Percentiles rank a stretch among this genome's conserved stretches.
Conservation (phyloP, 2,797 vertebrate genomes). For the Artibeus lituratus region DNA sequence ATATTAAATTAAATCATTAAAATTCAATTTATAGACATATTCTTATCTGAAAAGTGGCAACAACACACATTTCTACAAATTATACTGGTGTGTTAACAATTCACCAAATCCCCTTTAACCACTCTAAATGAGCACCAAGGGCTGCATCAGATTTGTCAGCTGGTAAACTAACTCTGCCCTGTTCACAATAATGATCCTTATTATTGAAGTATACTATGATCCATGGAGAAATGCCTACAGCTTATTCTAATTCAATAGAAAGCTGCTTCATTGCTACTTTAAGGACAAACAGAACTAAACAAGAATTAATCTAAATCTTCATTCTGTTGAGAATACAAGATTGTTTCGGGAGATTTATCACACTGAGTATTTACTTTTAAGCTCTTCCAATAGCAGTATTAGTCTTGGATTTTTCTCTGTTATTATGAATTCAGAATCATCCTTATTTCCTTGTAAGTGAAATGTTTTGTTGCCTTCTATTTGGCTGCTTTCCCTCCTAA, state of each 20-base stretch:
- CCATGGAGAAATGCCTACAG: slow-evolving; percentile 33
- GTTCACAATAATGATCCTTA: slow-evolving; percentile 37
- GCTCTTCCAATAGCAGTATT: background rate
- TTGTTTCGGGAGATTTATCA: slow-evolving; percentile 25
- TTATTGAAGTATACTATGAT: slow-evolving; percentile 59
- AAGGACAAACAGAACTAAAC: slow-evolving; percentile 52
- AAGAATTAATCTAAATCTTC: slow-evolving; percentile 44
- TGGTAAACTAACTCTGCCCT: slow-evolving; percentile 4
- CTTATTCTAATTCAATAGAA: slow-evolving; percentile 65
- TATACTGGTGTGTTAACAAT: slow-evolving; percentile 33
- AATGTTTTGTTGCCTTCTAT: background rate
- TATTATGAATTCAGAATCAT: slow-evolving; percentile 1
- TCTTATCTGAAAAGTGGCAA: slow-evolving; percentile 36
- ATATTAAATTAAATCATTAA: background rate
- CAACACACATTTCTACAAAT: slow-evolving; percentile 41
- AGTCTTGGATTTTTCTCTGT: background rate
- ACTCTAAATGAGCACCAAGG: background rate
- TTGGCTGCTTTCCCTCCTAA: background rate
- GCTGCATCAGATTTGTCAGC: slow-evolving; percentile 13
- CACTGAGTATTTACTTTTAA: slow-evolving; percentile 13
- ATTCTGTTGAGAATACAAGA: background rate
- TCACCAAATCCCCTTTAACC: slow-evolving; percentile 10
- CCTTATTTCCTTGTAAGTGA: background rate
- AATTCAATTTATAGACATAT: background rate
- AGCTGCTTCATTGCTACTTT: slow-evolving; percentile 53